Conservation (phyloP, 2,888 invertebrate species). For the Leucoptera coffeella region DNA sequence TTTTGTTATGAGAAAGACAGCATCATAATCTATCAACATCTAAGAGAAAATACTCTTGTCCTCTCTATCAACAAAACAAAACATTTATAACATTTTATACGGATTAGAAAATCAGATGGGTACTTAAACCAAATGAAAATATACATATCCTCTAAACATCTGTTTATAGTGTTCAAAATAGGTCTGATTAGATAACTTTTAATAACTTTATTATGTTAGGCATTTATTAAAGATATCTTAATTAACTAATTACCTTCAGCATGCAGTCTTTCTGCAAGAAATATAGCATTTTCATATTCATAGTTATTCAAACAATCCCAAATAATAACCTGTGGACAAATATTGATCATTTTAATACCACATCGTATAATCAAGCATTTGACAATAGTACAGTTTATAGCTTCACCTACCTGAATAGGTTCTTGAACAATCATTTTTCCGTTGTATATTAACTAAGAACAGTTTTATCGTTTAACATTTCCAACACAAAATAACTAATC, state of each 20-base stretch:
- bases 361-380: not conserved
- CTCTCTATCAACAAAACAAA: too few relatives aligned
- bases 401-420: constrained; percentile 33
- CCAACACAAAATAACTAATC: too few relatives aligned
- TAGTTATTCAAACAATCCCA: constrained; percentile 99
- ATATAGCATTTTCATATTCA: constrained; percentile 92
- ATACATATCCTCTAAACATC: too few relatives aligned
- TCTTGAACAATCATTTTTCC: constrained; percentile 46
- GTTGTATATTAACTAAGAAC: constrained; percentile 16
- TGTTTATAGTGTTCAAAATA: not conserved
- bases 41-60: too few relatives aligned
- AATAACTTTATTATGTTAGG: not conserved
- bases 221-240: not conserved
- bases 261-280: constrained; percentile 91
- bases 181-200: not conserved
- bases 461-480: constrained; percentile 13
- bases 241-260: constrained; percentile 73
- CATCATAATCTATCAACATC: too few relatives aligned
- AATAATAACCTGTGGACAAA: constrained; percentile 83
- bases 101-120: too few relatives aligned
- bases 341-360: too few relatives aligned
- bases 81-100: too few relatives aligned
- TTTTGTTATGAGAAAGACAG: too few relatives aligned
- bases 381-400: constrained; percentile 14
- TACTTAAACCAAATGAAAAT: too few relatives aligned